phyloP scores from a whole-genome alignment of 2,888 invertebrate species.

The Horisme vitalbata region DNA sequence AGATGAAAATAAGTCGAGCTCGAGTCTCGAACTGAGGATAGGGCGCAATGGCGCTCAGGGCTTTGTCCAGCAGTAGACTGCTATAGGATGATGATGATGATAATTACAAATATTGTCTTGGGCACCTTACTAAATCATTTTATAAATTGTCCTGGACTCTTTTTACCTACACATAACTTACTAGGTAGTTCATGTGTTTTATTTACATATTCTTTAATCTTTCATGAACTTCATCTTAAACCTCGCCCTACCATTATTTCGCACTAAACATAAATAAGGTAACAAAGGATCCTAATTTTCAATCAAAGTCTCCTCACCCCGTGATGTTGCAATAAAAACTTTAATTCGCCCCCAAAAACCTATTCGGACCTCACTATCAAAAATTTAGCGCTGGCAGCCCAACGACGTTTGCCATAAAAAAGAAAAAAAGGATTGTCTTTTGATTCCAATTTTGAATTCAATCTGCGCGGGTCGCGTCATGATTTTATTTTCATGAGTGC shows the following conservation, averaged over 20 bases:
- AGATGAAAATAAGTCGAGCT: no score
- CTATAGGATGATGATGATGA: no score
- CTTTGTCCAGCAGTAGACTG: no score
- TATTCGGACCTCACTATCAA: constrained; percentile 45
- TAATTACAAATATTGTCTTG: no score
- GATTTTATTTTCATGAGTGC: constrained; percentile 81
- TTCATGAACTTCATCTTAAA: background rate
- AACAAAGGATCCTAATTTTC: constrained; percentile 25
- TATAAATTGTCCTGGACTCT: no score
- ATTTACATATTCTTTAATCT: background rate
- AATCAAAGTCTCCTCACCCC: constrained; percentile 14
- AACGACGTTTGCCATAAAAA: constrained; percentile 70
- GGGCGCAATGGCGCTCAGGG: no score
- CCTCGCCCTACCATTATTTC: constrained; percentile 7
- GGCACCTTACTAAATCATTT: no score
- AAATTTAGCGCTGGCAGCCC: constrained; percentile 66
- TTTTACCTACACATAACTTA: no score
- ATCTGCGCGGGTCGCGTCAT: constrained; percentile 75
- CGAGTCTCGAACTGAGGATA: no score
- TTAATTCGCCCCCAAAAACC: constrained; percentile 17
- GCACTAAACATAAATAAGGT: constrained; percentile 17
- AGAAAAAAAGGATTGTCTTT: constrained; percentile 74
- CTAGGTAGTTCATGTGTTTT: no score
- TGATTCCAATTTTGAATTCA: constrained; percentile 81
- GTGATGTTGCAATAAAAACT: constrained; percentile 23